Conservation (phyloP, 2,113 vertebrate genomes). For the Sialia sialis region DNA sequence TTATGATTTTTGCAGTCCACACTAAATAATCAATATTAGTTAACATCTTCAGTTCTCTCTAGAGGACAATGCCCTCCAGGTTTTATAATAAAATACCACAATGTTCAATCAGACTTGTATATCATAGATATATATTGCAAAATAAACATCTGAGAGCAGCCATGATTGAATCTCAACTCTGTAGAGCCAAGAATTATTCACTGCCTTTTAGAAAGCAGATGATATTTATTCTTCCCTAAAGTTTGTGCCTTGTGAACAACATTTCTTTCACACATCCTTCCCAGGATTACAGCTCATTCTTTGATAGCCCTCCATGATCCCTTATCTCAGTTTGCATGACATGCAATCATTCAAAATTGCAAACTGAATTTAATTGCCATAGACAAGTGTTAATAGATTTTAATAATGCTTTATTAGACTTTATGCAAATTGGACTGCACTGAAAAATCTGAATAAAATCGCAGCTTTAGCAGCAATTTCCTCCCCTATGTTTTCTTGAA, state of each 20-base stretch:
- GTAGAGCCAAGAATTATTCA: conserved; percentile 53
- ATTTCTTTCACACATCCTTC: not conserved
- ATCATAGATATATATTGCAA: conserved; percentile 31
- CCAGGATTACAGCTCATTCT: conserved; percentile 10
- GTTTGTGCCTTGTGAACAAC: not conserved
- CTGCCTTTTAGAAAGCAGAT: conserved; percentile 29
- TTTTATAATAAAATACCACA: conserved; percentile 65
- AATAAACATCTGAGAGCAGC: conserved; percentile 67
- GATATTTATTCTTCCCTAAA: conserved; percentile 56
- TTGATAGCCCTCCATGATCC: not conserved
- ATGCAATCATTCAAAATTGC: conserved; percentile 68
- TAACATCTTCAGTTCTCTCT: conserved; percentile 65
- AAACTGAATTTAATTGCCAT: conserved; percentile 78
- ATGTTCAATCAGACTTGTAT: conserved; percentile 65
- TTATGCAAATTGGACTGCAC: conserved; percentile 74
- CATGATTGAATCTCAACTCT: conserved; percentile 53
- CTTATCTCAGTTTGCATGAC: conserved; percentile 68
- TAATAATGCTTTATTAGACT: conserved; percentile 79
- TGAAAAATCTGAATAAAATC: conserved; percentile 71
- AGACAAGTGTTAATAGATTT: conserved; percentile 85
- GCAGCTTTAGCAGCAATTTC: conserved; percentile 32
- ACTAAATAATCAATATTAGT: conserved; percentile 77
- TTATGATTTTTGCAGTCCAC: conserved; percentile 41
- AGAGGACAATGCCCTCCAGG: conserved; percentile 67
- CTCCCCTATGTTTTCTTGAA: conserved; percentile 35